Base-by-base conservation (phyloP, 2,888 invertebrate species). In the Bursaphelenchus okinawaensis region DNA sequence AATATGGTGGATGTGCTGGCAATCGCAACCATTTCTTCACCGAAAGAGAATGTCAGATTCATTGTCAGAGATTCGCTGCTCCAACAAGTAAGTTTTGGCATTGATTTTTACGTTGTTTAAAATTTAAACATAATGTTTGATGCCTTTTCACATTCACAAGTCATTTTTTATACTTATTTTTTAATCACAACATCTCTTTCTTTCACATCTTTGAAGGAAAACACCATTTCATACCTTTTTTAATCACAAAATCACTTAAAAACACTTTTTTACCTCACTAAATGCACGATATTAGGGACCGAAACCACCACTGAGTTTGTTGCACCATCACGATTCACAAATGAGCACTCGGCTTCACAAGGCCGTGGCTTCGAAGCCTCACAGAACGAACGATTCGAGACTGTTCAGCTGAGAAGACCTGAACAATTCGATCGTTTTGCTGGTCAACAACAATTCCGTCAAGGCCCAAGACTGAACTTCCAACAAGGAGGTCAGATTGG, bases 1-100 rank as follows among this genome's bases (percentile, higher is more conserved):
- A 65, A 58, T 82, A 83, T 69, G 78, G 78, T 54, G 80, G 81
- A 54, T 81, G 81, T 55, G 62, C 62, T 4, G 62, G 62, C 8
- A 62, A 62, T n/a, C 74, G 77, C 23, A 82, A 82, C 63, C 82
- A 82, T 66, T 82, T 82, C 74, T 82, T 77, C 74, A 73, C 82
- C 4, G 71, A 72, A 40, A 72, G 73, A 40, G 82, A 82, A 68
- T 82, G 82, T 68, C 75, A 79, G 65, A 76, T 82, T 50, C 82
- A 82, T 63, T 82, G 82, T 58, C 79, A 77, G 8, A 68, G 82
- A 52, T 51, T 19, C 24, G 31, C 29, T 51, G 20, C 29, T 19
- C 20, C n/a, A 3, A 26, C 4, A 56, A 9, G 40, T 40, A 40
- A 40, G 40, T 40, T 40, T 40, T 40, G n/a, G n/a, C n/a, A n/a